Base-by-base conservation (phyloP, 2,888 invertebrate genomes). In the Eustalomyia histrio region DNA sequence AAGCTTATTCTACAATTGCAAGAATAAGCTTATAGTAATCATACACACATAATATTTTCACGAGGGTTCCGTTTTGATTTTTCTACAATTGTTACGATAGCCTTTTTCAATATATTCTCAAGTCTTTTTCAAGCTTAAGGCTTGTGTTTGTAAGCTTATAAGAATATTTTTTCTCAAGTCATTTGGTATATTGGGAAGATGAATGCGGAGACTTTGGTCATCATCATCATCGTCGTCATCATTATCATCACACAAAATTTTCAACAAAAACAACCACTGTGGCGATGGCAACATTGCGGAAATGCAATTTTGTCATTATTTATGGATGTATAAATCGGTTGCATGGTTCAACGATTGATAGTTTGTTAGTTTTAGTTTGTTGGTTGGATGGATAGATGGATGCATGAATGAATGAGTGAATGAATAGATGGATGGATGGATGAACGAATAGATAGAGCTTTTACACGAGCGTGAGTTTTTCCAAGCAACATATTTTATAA, bases 301-400 rank as follows among this genome's bases (percentile, higher is more conserved):
- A 88, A 88, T 87, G 87, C 87, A 87, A 88, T 88, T 88, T 88
- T 87, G 87, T 87, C 88, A 87, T 88, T 88, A 88, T 89, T 89
- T 88, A 88, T 89, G 87, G 88, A 86, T 86, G 86, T 86, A 85
- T 85, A 76, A 80, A 76, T 76, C 68, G 73, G 64, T 69, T 64
- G 76, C 85, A 85, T 71, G 83, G 82, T 82, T 73, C 67, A 65
- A 58, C 72, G 73, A 73, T 76, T 63, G 68, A 88, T 86, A 50
- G 86, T 85, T 79, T 74, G 71, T 79, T 39, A 2, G 39, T 39
- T 39, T 6, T 76, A 76, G 68, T 29, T 65, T 75, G 61, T 53
- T 61, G 71, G 50, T 53, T 74, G 33, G 64, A 67, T 75, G 57
- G 39, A 65, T 58, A 58, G 82, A 71, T 71, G 73, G 79, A 83